Conservation (phyloP, 2,113 vertebrate genomes). For the Xiphophorus maculatus region DNA sequence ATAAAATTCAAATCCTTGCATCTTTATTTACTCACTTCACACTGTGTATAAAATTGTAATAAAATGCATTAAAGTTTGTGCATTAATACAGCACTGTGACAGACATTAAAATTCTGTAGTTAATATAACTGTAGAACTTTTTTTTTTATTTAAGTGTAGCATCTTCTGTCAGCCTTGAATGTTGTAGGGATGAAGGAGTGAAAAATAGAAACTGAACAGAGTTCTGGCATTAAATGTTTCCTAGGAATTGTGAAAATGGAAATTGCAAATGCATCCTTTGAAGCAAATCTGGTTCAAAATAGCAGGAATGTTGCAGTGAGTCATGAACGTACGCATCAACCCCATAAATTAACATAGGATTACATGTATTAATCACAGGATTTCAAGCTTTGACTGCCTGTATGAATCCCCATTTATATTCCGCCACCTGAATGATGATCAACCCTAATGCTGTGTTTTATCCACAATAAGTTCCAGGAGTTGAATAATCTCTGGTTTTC, state of each 20-base stretch:
- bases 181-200: neutral
- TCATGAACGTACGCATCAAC: slow-evolving; percentile 28
- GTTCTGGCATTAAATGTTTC: slow-evolving; percentile 11
- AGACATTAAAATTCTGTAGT: neutral
- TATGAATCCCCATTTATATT: slow-evolving; percentile 49
- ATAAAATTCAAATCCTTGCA: too few relatives aligned
- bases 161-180: neutral
- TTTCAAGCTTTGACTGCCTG: slow-evolving; percentile 49
- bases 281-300: slow-evolving; percentile 36
- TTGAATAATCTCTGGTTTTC: slow-evolving; percentile 61
- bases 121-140: neutral
- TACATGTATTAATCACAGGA: slow-evolving; percentile 55
- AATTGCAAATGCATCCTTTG: slow-evolving; percentile 11
- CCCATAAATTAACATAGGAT: slow-evolving; percentile 62
- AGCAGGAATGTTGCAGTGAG: slow-evolving; percentile 23
- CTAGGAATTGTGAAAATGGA: slow-evolving; percentile 2
- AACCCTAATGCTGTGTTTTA: slow-evolving; percentile 53
- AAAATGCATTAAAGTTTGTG: too few relatives aligned
- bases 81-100: too few relatives aligned
- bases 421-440: slow-evolving; percentile 41
- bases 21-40: neutral
- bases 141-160: neutral
- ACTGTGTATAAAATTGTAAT: neutral
- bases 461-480: slow-evolving; percentile 54
- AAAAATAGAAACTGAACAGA: neutral